Conservation (phyloP, 1,140 invertebrate species). For the Onthophagus taurus region DNA sequence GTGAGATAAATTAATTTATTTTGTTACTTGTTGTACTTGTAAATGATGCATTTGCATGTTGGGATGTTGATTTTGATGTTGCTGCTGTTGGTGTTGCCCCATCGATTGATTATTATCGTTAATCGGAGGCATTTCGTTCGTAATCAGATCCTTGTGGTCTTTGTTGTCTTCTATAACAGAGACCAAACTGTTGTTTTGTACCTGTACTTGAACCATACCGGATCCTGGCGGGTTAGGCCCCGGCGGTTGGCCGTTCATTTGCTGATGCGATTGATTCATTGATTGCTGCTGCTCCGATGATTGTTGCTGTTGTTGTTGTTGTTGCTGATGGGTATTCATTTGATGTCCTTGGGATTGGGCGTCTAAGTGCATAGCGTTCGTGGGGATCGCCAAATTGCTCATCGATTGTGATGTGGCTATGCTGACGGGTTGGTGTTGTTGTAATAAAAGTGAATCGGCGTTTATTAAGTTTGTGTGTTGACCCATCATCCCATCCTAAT, state of each 20-base stretch:
- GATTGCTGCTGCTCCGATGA: slow-evolving; percentile 34
- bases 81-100: slow-evolving; percentile 27
- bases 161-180: slow-evolving; percentile 37
- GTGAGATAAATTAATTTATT: too few species aligned
- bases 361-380: slow-evolving; percentile 35
- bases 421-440: slow-evolving; percentile 34
- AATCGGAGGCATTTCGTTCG: slow-evolving; percentile 33
- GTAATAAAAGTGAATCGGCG: slow-evolving; percentile 32
- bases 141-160: slow-evolving; percentile 34
- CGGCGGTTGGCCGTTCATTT: slow-evolving; percentile 16
- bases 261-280: slow-evolving; percentile 29
- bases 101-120: too few species aligned
- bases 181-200: slow-evolving; percentile 37
- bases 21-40: slow-evolving; percentile 36
- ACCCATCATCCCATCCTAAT: slow-evolving; percentile 30
- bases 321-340: slow-evolving; percentile 37
- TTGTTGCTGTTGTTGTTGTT: slow-evolving; percentile 36
- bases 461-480: slow-evolving; percentile 32
- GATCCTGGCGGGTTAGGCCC: slow-evolving; percentile 14
- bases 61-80: slow-evolving; percentile 32
- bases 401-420: slow-evolving; percentile 32
- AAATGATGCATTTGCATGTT: slow-evolving; percentile 37
- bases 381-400: slow-evolving; percentile 33
- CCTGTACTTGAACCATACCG: slow-evolving; percentile 37
- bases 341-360: slow-evolving; percentile 34